These are phyloP conservation scores for Pangasius larnaudii DNA, from an alignment of 2,797 vertebrate species.

Conservation along the genomic window DNA sequence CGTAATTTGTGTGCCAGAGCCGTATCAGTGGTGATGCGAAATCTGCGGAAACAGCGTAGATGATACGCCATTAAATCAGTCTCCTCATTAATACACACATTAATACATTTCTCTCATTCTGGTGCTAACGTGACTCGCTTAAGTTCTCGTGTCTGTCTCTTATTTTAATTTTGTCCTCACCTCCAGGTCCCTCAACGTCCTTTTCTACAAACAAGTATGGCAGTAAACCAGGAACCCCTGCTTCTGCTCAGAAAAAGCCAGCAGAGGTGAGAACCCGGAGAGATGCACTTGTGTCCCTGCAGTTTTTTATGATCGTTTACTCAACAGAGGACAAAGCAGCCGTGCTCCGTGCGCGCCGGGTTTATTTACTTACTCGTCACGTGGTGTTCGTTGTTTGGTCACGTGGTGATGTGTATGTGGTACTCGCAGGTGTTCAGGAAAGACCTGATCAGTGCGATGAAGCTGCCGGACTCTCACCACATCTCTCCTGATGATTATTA, in stretches of 20 bases:
- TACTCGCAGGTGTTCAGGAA: constrained; percentile 91
- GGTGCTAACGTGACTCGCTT: no score
- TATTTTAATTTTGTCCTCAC: constrained; percentile 19
- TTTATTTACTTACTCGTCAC: neutral
- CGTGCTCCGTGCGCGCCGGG: no score
- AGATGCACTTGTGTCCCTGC: neutral
- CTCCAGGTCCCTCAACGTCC: constrained; percentile 92
- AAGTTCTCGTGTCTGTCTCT: neutral
- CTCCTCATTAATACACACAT: no score
- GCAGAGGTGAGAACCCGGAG: constrained; percentile 81
- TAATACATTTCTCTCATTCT: no score
- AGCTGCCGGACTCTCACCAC: constrained; percentile 94
- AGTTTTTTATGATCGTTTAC: neutral
- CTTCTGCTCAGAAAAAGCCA: constrained; percentile 89
- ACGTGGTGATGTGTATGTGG: neutral
- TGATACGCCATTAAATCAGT: no score
- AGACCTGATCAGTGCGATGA: constrained; percentile 99
- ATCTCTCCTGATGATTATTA: constrained; percentile 92
- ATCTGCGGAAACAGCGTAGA: no score
- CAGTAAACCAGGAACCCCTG: constrained; percentile 84
- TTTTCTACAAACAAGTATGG: constrained; percentile 90
- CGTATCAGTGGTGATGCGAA: no score
- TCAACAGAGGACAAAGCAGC: neutral
- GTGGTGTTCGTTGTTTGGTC: neutral
- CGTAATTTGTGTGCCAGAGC: no score